These are phyloP conservation scores for Bubalus kerabau DNA, from an alignment of 2,113 vertebrate species.

Conservation along the genomic window DNA sequence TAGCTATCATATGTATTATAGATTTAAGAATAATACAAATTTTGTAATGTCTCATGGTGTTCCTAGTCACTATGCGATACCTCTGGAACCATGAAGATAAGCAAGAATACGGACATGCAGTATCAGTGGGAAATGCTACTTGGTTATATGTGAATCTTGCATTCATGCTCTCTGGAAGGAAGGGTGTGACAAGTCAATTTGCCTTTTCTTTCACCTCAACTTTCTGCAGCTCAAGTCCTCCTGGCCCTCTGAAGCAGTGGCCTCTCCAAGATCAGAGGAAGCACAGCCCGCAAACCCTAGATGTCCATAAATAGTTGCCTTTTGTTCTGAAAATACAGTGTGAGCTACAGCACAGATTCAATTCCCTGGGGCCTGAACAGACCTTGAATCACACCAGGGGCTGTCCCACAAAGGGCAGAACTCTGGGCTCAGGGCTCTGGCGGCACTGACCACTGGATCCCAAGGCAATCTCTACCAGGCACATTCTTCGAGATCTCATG, in stretches of 20 bases:
- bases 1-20: background rate
- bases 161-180: background rate
- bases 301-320: background rate
- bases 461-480: accelerated
- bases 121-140: background rate
- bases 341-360: background rate
- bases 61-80: background rate
- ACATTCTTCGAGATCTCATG: background rate
- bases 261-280: background rate
- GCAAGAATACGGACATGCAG: background rate
- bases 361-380: background rate
- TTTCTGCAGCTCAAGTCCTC: background rate
- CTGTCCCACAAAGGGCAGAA: background rate
- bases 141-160: background rate
- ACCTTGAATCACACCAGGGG: background rate
- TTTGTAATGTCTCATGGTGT: background rate
- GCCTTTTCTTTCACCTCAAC: background rate
- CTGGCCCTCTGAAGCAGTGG: background rate
- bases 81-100: background rate
- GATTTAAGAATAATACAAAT: background rate
- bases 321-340: background rate
- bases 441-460: background rate
- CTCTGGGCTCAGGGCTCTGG: background rate
- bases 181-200: background rate
- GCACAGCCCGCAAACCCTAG: background rate